Conservation (phyloP, 1,140 invertebrate genomes). For the Drosophila jambulina region DNA sequence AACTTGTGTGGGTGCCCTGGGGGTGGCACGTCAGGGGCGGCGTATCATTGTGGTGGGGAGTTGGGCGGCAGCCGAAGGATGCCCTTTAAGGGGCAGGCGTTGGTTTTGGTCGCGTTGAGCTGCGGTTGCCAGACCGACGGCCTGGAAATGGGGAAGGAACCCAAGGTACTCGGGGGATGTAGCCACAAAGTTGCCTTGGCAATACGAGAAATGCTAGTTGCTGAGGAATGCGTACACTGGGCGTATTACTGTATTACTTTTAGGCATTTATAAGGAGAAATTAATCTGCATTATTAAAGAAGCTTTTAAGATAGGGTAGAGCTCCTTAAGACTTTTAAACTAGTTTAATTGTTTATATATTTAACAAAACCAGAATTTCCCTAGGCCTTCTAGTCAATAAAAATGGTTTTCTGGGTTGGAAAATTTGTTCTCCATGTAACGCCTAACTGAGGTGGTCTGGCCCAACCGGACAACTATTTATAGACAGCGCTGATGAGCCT, state of each 20-base stretch:
- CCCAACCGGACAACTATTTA: slow-evolving; percentile 37
- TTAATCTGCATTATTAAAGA: background rate
- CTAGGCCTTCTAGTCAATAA: background rate
- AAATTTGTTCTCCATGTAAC: background rate
- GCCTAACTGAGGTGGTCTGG: background rate
- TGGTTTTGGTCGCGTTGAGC: slow-evolving; percentile 7
- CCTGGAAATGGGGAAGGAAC: background rate
- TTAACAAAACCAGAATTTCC: background rate
- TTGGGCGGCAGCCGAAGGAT: background rate
- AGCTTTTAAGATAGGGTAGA: too few relatives aligned
- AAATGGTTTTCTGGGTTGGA: too few relatives aligned
- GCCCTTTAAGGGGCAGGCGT: slow-evolving; percentile 4
- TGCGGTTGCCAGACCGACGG: slow-evolving; percentile 20
- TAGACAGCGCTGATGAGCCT: slow-evolving; percentile 18
- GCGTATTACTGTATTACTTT: background rate
- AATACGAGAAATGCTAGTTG: slow-evolving; percentile 20
- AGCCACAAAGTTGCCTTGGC: slow-evolving; percentile 45
- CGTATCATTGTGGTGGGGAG: slow-evolving; percentile 3
- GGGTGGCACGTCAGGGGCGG: background rate
- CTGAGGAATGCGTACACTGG: slow-evolving; percentile 1
- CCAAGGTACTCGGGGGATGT: slow-evolving; percentile 13
- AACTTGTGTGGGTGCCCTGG: slow-evolving; percentile 31
- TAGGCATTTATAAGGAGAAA: background rate
- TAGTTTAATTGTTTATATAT: background rate
- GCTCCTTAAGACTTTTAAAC: too few relatives aligned